A percentile compares a stretch with the other conserved stretches of the same genome.
These are phyloP conservation scores for Caradrina clavipalpis DNA, from an alignment of 2,888 invertebrate genomes.

Conservation along the genomic window DNA sequence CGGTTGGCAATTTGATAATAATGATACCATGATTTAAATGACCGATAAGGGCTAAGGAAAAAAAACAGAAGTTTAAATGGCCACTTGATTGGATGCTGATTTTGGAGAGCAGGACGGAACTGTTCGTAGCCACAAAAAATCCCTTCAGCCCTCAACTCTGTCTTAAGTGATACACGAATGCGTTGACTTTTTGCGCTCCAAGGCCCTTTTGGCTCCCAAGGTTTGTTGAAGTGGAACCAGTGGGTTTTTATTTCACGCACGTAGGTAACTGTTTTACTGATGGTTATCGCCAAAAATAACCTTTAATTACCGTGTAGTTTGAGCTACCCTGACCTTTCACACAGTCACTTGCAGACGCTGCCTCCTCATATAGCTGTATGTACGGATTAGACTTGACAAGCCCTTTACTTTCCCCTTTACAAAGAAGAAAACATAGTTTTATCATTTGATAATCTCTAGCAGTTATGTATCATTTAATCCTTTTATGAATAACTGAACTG, in stretches of 20 bases:
- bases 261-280: constrained; percentile 89
- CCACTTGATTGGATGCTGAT: constrained; percentile 23
- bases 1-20: neutral
- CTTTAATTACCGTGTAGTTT: constrained; percentile 90
- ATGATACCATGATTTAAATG: neutral
- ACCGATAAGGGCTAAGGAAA: neutral
- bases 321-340: constrained; percentile 89
- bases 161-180: constrained; percentile 71
- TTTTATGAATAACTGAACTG: neutral
- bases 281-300: constrained; percentile 91
- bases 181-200: constrained; percentile 81
- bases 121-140: constrained; percentile 53
- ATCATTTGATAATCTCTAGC: no score
- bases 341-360: constrained; percentile 79
- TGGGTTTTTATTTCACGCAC: constrained; percentile 86
- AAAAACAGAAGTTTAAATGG: constrained; percentile 13
- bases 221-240: constrained; percentile 80
- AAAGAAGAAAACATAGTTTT: constrained; percentile 5
- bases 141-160: constrained; percentile 64
- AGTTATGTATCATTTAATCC: neutral
- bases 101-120: constrained; percentile 47
- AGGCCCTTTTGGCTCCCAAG: constrained; percentile 81
- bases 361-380: constrained; percentile 74
- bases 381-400: constrained; percentile 74
- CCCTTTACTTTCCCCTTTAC: constrained; percentile 26